Percentiles rank a stretch among this genome's conserved stretches.
Conservation (phyloP, 2,797 vertebrate genomes). For the Karalla daura region DNA sequence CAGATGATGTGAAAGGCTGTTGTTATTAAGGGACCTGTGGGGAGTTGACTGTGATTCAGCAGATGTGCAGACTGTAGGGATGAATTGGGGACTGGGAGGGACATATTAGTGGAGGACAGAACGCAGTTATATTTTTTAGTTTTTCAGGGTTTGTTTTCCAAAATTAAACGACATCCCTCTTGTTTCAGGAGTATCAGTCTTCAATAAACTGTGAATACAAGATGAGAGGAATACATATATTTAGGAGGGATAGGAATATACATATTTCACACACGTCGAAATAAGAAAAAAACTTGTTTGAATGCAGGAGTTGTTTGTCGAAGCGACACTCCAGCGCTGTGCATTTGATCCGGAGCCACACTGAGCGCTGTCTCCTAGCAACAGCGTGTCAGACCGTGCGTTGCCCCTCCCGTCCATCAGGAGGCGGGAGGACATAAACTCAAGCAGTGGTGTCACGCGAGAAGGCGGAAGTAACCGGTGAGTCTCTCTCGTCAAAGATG, state of each 20-base stretch:
- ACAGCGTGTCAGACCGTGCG: constrained; percentile 31
- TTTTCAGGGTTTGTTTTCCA: not conserved
- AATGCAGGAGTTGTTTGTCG: too few relatives aligned
- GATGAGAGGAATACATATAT: too few relatives aligned
- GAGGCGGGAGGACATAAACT: not conserved
- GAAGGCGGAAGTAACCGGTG: constrained; percentile 21
- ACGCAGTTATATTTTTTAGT: constrained; percentile 1
- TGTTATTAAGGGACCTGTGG: constrained; percentile 46
- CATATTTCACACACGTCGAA: too few relatives aligned
- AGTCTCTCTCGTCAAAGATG: constrained; percentile 28
- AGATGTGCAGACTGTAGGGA: constrained; percentile 66
- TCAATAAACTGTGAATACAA: too few relatives aligned
- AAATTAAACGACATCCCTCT: not conserved
- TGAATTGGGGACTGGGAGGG: constrained; percentile 46
- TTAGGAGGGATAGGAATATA: too few relatives aligned
- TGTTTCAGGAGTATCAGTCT: too few relatives aligned
- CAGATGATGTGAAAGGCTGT: constrained; percentile 49
- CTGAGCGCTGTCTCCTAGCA: constrained; percentile 71
- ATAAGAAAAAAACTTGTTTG: too few relatives aligned
- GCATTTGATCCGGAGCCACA: not conserved
- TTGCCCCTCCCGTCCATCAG: constrained; percentile 44
- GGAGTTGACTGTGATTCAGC: constrained; percentile 54
- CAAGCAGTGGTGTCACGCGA: accelerated
- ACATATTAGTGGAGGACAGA: not conserved
- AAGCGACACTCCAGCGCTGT: not conserved